Conservation (phyloP, 2,888 invertebrate species). For the Cynaeus angustus region DNA sequence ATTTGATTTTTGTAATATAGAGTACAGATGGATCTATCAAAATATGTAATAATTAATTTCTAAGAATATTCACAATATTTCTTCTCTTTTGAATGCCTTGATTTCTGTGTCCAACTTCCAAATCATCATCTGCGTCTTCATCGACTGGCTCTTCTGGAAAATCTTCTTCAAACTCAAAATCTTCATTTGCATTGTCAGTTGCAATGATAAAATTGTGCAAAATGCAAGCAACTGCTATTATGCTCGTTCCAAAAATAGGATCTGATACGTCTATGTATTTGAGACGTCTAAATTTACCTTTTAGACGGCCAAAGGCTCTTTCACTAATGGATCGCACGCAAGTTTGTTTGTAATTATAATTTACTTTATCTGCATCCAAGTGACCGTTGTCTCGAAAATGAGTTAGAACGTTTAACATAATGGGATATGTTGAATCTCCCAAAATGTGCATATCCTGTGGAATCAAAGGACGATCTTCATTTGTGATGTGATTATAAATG, state of each 20-base stretch:
- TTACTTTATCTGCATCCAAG: background rate
- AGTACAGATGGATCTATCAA: background rate
- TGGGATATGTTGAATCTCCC: constrained; percentile 24
- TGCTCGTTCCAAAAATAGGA: background rate
- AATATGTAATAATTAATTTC: background rate
- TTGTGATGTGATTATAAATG: background rate
- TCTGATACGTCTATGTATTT: background rate
- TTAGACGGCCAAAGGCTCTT: background rate
- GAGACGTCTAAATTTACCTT: constrained; percentile 3
- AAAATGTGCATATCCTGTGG: constrained; percentile 15
- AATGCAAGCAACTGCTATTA: constrained; percentile 2
- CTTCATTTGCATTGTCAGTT: background rate
- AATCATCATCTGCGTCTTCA: constrained; percentile 6
- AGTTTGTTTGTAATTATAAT: background rate
- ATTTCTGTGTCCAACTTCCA: background rate
- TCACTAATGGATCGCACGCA: background rate
- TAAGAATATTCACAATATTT: constrained; percentile 6
- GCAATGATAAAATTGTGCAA: constrained; percentile 1
- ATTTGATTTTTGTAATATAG: background rate
- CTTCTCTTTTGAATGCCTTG: background rate
- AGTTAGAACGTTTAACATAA: constrained; percentile 2
- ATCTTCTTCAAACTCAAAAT: no score
- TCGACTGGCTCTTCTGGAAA: constrained; percentile 1
- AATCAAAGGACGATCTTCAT: constrained; percentile 8
- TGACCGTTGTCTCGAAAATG: constrained; percentile 11